Base-by-base conservation (phyloP, 2,797 vertebrate genomes). In the Linurgus olivaceus region DNA sequence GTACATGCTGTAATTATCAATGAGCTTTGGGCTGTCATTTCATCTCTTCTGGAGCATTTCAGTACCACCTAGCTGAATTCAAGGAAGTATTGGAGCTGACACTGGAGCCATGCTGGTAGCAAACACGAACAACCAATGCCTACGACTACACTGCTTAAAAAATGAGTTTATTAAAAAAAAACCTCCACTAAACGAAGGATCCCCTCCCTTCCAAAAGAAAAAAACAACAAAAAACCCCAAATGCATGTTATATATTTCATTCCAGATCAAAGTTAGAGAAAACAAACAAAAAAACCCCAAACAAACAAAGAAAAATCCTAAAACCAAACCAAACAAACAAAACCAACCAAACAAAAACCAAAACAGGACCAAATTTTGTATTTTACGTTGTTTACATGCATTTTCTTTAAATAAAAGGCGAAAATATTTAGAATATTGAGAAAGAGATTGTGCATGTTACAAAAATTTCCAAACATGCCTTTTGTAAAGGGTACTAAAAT, bases 391-490 rank as follows among this genome's bases (percentile, higher is more conserved):
- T 59, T 74, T 29, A 21, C 7, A 59, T 10, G 21, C 1, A 37
- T 45, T 33, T 75, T 75, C 17, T 31, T 44, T 44, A 2, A 26
- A 74, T 29, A 25, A 14, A 20, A 73, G 33, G 4, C 1, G 24
- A 55, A 88, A 59, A 5, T 4, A 26, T 29, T 55, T 25, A 57
- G 33, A 78, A 52, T 29, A 75, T 65, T 38, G 75, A 77, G 20
- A 78, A 81, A 89, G 76, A 8, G 0, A 57, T 47, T 2, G 1
- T 1, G 0, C 3, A 9, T 4, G 6, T 18, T 25, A n/a, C 16
- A 37, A 47, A 62, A 20, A 54, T 44, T 73, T 74, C 11, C 14
- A 62, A 55, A 79, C 0, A 1, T 14, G n/a, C 25, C 17, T 74
- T 77, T 71, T 67, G 10, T 70, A 18, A 91, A 76, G 61, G 70